Percentiles rank a stretch among this genome's conserved stretches.
Conservation (phyloP, 2,113 vertebrate genomes). For the Rhynchomys soricoides region DNA sequence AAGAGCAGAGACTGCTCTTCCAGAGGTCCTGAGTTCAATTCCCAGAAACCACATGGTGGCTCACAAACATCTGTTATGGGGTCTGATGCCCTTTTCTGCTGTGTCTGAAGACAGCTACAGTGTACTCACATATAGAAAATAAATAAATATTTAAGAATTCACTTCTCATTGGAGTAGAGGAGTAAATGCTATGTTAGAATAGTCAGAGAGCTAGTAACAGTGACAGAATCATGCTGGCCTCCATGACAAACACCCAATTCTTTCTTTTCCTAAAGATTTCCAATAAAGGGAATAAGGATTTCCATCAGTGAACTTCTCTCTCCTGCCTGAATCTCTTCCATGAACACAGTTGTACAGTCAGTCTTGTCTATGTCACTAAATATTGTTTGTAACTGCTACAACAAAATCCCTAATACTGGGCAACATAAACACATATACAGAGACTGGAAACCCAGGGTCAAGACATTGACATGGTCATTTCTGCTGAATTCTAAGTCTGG, state of each 20-base stretch:
- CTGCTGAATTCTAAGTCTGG: neutral
- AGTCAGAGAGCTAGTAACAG: neutral
- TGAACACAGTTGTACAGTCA: neutral
- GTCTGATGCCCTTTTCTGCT: too few species aligned
- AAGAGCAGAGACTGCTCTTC: too few species aligned
- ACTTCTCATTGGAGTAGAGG: neutral
- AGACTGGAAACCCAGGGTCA: neutral
- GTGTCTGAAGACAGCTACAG: too few species aligned
- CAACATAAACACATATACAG: neutral
- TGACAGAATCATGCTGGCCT: neutral
- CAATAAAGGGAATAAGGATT: neutral
- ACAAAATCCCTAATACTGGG: neutral
- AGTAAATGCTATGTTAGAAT: neutral
- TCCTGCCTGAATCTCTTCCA: neutral
- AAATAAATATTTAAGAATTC: neutral
- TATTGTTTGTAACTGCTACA: neutral
- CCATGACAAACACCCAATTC: neutral
- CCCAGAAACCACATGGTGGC: too few species aligned
- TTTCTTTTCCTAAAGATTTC: neutral
- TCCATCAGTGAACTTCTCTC: neutral
- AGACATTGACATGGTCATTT: neutral
- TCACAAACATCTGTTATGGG: too few species aligned
- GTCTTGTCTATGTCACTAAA: neutral
- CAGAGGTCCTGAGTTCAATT: too few species aligned
- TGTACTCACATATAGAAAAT: too few species aligned